Base-by-base conservation (phyloP, 1,140 invertebrate genomes). In the Atta cephalotes region DNA sequence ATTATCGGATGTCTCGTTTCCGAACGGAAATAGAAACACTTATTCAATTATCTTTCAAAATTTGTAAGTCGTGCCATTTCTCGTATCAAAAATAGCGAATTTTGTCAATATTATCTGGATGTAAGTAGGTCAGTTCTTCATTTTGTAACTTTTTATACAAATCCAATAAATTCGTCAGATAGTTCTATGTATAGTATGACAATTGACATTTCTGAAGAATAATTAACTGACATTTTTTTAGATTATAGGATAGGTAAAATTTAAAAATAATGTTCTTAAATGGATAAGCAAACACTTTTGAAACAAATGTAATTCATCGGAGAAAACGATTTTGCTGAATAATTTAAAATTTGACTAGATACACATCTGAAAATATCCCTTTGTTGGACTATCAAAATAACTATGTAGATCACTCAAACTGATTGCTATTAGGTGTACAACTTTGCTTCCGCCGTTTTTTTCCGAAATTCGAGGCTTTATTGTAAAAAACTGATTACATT, bases 21-120 rank as follows among this genome's bases (percentile, higher is more conserved):
- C 39, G 56, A 45, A 9, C 25, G 70, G 70, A 74, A 82, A 84
- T 84, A 74, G 68, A 39, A 82, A 62, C 7, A 35, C 68, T 14
- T 21, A 21, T 21, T n/a, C 56, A n/a, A 31, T 58, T 63, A 76
- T 62, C 2, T 74, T 35, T 76, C 45, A 35, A 74, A 76, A n/a
- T 62, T 76, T 49, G 31, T 18, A 31, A 14, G 0, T 62, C 45
- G 45, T 51, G 39, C 45, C 21, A 63, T 25, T 76, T 81, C 21
- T 84, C 25, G 28, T 28, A 25, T 74, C 25, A 18, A 74, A 60
- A 82, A 62, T 62, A 74, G 45, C 79, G 9, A 25, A 6, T 2
- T 0, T 65, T 21, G 18, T 45, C 18, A 25, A 71, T 81, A 39
- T 10, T 10, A 18, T 21, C 35, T 21, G 16, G 5, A 51, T 51